Base-by-base conservation (phyloP, 2,113 vertebrate genomes). In the Syngnathoides biaculeatus region DNA sequence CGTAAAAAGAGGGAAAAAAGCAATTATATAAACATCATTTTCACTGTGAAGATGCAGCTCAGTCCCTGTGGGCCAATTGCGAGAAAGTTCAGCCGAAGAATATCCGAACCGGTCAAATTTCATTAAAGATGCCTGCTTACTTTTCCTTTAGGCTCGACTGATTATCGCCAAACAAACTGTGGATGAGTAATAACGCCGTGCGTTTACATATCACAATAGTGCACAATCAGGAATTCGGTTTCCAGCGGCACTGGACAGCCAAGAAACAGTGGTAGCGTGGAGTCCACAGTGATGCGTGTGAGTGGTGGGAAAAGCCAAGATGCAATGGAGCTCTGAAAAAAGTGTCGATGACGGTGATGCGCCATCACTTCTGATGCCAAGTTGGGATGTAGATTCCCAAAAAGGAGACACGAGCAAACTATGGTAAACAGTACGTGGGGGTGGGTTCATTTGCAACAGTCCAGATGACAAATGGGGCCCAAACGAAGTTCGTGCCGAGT, bases 271-370 rank as follows among this genome's bases (percentile, higher is more conserved):
- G 12, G 45, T 64, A 79, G 55, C 50, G 65, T 73, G 40, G 78
- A 67, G 72, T 65, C n/a, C 1, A 56, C 26, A 26, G 45, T 64
- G 30, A 59, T 10, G 53, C 40, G 38, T 71, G 67, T 47, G 43
- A 56, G 61, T 35, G 30, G 30, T 3, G 26, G 43, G 3, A 52
- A 52, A 52, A 4, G 7, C 6, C 6, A 19, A 4, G 20, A 52
- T 24, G 50, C n/a, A 8, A 7, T 52, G n/a, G 73, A 67, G 69
- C 22, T 13, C 38, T 83, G 72, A 82, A 71, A 82, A 74, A 53
- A 60, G 11, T 48, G 45, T 76, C 73, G 64, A 75, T 68, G 67
- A 73, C 62, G 65, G 60, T 57, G 22, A 4, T 72, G 70, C 35
- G 61, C 45, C 45, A 35, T 79, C 52, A 26, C 24, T 12, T 26